Conservation (phyloP, 2,888 invertebrate genomes). For the Ypsolopha scabrella region DNA sequence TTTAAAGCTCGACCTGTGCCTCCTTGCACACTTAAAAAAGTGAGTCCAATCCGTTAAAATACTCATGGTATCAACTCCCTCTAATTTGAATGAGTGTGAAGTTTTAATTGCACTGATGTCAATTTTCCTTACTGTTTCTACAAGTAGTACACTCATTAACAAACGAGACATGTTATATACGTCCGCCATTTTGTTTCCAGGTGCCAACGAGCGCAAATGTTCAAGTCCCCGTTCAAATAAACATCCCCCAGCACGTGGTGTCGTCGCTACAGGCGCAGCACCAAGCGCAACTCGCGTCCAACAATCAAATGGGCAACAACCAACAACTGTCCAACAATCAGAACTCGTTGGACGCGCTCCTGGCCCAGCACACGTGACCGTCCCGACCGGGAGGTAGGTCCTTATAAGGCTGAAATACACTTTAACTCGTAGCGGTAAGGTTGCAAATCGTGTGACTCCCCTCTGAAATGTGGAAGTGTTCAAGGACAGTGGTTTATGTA, state of each 20-base stretch:
- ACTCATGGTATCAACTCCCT: no score
- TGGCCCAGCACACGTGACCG: conserved; percentile 51
- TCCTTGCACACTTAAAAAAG: no score
- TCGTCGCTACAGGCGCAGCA: conserved; percentile 33
- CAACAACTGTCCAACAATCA: conserved; percentile 18
- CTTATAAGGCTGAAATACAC: background rate
- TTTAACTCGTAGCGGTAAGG: background rate
- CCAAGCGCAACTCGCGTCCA: conserved; percentile 17
- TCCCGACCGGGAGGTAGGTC: background rate
- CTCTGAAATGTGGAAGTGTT: no score
- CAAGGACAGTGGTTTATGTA: no score
- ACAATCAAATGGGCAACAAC: conserved; percentile 46
- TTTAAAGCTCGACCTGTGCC: no score
- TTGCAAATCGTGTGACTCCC: background rate
- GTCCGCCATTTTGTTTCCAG: conserved; percentile 26
- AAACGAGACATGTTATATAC: no score
- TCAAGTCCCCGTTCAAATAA: conserved; percentile 75
- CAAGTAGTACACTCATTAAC: no score
- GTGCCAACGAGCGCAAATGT: conserved; percentile 72
- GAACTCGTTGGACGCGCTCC: conserved; percentile 42
- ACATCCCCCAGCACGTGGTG: conserved; percentile 71
- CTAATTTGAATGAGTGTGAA: no score
- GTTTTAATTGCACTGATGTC: no score
- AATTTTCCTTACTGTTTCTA: no score
- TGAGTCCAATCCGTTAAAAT: no score